Conservation (phyloP, 2,797 vertebrate species). For the Phataginus tricuspis region DNA sequence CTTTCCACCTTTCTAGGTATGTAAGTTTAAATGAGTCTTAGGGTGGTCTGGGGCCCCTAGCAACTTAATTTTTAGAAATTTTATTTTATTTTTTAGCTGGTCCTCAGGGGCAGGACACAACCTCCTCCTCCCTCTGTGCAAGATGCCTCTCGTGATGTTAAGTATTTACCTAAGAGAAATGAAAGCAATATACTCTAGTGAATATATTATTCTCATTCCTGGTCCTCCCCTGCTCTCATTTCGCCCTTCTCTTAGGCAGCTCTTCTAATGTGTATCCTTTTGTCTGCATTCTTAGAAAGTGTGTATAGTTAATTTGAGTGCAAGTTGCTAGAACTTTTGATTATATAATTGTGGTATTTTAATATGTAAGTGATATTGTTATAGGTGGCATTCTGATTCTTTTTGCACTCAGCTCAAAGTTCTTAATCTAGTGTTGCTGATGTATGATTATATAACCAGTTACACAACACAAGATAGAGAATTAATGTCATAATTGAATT, state of each 20-base stretch:
- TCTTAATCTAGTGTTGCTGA: slow-evolving; percentile 41
- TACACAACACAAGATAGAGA: slow-evolving; percentile 27
- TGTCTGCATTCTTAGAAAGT: background rate
- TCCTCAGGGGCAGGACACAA: background rate
- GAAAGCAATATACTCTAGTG: too few species aligned
- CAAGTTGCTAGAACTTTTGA: slow-evolving; percentile 17
- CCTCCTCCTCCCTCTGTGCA: background rate
- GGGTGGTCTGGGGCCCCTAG: background rate
- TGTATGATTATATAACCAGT: slow-evolving; percentile 46
- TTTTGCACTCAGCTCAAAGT: slow-evolving; percentile 2
- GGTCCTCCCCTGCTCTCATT: background rate
- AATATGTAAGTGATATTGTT: slow-evolving; percentile 6
- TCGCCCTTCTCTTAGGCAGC: background rate
- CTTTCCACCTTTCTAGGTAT: background rate
- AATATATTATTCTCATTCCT: background rate
- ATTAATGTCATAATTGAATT: slow-evolving; percentile 48
- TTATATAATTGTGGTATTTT: slow-evolving; percentile 6
- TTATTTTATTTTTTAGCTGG: background rate
- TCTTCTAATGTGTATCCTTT: background rate
- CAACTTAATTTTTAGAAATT: background rate
- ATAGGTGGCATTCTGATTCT: background rate
- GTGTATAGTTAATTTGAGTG: background rate
- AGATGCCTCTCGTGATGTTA: background rate
- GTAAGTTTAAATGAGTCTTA: background rate
- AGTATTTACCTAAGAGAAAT: too few species aligned